Evolutionary conservation across 2,888 invertebrate genomes (phyloP).

Genomic region (Orchesellides sinensis): DNA sequence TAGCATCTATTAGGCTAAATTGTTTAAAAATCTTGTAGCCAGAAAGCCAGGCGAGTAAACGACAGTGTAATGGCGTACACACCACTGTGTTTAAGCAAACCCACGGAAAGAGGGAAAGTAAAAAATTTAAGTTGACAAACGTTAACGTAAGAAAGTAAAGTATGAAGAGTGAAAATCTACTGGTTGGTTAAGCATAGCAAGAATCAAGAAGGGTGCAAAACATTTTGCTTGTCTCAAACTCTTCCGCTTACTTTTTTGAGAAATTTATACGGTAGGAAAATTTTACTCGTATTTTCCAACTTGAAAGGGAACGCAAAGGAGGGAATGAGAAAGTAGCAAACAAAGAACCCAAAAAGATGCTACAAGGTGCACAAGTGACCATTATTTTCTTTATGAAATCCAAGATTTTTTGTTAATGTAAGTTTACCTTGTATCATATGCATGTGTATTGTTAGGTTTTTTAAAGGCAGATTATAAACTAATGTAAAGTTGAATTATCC

Average conservation of each 20-base stretch:
- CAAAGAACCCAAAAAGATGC: no score
- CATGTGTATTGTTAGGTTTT: no score
- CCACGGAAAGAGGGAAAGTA: neutral
- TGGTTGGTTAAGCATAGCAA: neutral
- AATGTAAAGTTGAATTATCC: no score
- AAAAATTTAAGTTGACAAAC: constrained; percentile 21
- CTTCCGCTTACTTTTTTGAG: constrained; percentile 21
- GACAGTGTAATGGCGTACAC: neutral
- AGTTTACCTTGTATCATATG: no score
- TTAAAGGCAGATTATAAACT: constrained; percentile 17
- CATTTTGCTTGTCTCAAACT: constrained; percentile 3
- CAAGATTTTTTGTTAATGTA: no score
- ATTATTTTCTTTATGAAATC: no score
- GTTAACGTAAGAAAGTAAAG: neutral
- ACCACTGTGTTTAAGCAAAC: neutral
- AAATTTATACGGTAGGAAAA: constrained; percentile 44
- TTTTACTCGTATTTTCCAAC: constrained; percentile 24
- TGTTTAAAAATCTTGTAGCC: constrained; percentile 31
- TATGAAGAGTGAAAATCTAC: neutral
- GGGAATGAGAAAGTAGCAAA: neutral
- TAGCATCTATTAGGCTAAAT: constrained; percentile 47
- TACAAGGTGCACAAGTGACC: no score
- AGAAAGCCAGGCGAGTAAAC: neutral
- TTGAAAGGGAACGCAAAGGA: constrained; percentile 8
- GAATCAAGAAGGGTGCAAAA: neutral